A percentile compares a stretch with the other conserved stretches of the same genome.
phyloP scores from a whole-genome alignment of 2,888 invertebrate species.

The Schizotus pectinicornis region DNA sequence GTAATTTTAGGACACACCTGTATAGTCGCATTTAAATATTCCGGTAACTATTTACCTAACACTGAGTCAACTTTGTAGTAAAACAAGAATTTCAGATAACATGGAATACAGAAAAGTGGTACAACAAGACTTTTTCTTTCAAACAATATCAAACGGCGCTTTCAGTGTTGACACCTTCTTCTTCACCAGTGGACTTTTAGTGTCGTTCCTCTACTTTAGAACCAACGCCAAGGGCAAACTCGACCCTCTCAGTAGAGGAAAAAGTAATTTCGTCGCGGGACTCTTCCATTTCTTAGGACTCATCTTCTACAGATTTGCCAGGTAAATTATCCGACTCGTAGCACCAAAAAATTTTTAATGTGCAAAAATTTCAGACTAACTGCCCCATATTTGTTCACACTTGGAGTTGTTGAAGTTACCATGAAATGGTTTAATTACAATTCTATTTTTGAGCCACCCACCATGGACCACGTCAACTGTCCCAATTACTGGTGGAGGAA shows the following conservation, averaged over 20 bases:
- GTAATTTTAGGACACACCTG: slow-evolving; percentile 76
- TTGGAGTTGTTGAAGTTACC: slow-evolving; percentile 83
- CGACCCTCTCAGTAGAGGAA: slow-evolving; percentile 69
- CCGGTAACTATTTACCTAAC: slow-evolving; percentile 58
- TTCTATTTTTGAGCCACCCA: slow-evolving; percentile 84
- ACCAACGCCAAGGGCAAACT: slow-evolving; percentile 77
- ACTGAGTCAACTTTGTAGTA: no score
- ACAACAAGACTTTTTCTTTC: slow-evolving; percentile 80
- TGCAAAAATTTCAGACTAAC: slow-evolving; percentile 65
- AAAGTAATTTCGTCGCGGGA: slow-evolving; percentile 68
- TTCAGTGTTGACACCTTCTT: slow-evolving; percentile 86
- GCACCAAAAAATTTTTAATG: background rate
- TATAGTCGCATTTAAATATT: slow-evolving; percentile 82
- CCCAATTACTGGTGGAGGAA: slow-evolving; percentile 90
- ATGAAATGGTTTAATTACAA: slow-evolving; percentile 85
- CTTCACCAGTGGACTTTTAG: slow-evolving; percentile 80
- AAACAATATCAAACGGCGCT: slow-evolving; percentile 79
- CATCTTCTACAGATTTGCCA: slow-evolving; percentile 77
- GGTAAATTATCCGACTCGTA: slow-evolving; percentile 57
- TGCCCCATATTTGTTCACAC: slow-evolving; percentile 81
- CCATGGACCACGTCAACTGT: slow-evolving; percentile 81
- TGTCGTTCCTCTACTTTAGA: slow-evolving; percentile 85
- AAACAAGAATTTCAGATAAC: slow-evolving; percentile 64
- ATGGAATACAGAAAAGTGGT: slow-evolving; percentile 74
- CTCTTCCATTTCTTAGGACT: slow-evolving; percentile 76